Evolutionary conservation across 2,888 invertebrate species (phyloP).

Genomic region (Scaeva pyrastri): DNA sequence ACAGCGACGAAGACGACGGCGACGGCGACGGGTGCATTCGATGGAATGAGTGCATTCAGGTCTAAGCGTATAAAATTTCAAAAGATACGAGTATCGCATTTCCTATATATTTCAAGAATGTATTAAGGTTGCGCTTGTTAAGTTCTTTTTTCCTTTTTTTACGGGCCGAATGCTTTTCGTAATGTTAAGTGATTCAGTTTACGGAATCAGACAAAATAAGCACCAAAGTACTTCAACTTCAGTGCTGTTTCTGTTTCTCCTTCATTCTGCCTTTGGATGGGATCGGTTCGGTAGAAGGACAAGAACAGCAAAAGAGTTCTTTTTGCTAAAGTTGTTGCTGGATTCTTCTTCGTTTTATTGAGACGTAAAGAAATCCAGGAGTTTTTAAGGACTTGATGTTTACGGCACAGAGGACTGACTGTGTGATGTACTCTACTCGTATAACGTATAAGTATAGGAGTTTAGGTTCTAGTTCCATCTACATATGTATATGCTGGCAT

Average conservation of each 20-base stretch:
- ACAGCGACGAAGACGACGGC: not conserved
- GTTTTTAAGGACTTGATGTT: conserved; percentile 27
- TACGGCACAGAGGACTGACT: not conserved
- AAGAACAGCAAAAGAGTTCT: conserved; percentile 4
- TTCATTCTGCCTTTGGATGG: conserved; percentile 14
- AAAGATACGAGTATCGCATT: conserved; percentile 66
- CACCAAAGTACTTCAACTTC: conserved; percentile 46
- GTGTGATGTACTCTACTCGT: not conserved
- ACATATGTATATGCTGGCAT: not conserved
- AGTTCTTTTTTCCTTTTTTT: conserved; percentile 3
- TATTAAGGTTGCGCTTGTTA: conserved; percentile 44
- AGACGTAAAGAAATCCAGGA: conserved; percentile 24
- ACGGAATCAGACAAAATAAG: conserved; percentile 56
- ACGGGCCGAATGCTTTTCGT: conserved; percentile 35
- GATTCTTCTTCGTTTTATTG: conserved; percentile 29
- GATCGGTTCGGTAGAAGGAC: no score
- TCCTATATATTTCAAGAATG: conserved; percentile 66
- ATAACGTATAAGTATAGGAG: conserved; percentile 7
- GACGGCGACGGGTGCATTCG: not conserved
- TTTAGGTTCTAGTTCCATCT: no score
- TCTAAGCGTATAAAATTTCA: conserved; percentile 63
- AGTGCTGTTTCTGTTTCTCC: conserved; percentile 19
- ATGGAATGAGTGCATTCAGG: conserved; percentile 60
- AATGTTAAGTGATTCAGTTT: conserved; percentile 62
- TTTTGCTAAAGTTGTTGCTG: not conserved